Conservation (phyloP, 2,113 vertebrate genomes). For the Rhinoderma darwinii region DNA sequence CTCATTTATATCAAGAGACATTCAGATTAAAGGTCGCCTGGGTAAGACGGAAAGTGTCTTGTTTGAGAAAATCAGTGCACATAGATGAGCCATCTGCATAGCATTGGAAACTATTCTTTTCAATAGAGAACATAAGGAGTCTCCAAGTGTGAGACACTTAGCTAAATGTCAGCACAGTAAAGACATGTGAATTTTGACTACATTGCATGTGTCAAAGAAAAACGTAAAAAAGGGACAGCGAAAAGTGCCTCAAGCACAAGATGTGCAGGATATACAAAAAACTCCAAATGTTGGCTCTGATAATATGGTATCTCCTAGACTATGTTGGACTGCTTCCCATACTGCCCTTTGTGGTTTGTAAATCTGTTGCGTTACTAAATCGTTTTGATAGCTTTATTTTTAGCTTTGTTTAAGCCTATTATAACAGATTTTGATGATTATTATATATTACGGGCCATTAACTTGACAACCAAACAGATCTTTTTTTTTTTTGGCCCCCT, state of each 20-base stretch:
- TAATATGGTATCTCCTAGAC: slow-evolving; percentile 11
- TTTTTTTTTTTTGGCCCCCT: slow-evolving; percentile 9
- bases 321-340: slow-evolving; percentile 38
- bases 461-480: slow-evolving; percentile 39
- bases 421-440: slow-evolving; percentile 46
- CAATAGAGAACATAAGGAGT: slow-evolving; percentile 30
- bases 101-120: neutral
- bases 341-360: slow-evolving; percentile 36
- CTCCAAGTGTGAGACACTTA: slow-evolving; percentile 19
- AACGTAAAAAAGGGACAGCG: neutral
- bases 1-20: neutral
- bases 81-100: slow-evolving; percentile 32
- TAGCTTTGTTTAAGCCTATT: slow-evolving; percentile 42
- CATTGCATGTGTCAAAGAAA: slow-evolving; percentile 32
- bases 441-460: slow-evolving; percentile 26
- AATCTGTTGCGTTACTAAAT: slow-evolving; percentile 48
- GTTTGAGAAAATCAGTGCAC: neutral
- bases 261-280: slow-evolving; percentile 28
- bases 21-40: neutral
- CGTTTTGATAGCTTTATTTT: slow-evolving; percentile 47
- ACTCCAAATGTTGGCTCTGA: slow-evolving; percentile 19
- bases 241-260: slow-evolving; percentile 40
- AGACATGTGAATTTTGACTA: slow-evolving; percentile 38
- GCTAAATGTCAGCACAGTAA: slow-evolving; percentile 28
- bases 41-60: neutral